Evolutionary conservation across 2,888 invertebrate genomes (phyloP).

Genomic region (Dorcus parallelipipedus): DNA sequence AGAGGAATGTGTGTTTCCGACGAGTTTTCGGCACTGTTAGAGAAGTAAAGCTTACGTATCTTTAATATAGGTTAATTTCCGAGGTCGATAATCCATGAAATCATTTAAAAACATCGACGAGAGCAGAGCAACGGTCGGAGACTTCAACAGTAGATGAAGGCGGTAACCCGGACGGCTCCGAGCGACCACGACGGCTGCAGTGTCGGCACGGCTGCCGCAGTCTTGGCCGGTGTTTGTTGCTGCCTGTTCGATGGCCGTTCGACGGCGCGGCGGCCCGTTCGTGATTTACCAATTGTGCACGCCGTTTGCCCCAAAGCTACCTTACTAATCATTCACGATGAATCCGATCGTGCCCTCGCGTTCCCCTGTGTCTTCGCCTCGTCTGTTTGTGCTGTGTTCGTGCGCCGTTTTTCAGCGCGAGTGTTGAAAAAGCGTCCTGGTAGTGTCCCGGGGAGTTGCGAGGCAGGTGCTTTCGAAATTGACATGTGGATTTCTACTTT

Average conservation of each 20-base stretch:
- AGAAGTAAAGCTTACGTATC: neutral
- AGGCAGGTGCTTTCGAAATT: conserved; percentile 8
- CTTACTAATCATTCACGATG: neutral
- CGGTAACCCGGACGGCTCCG: conserved; percentile 8
- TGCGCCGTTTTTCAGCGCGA: neutral
- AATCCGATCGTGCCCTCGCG: neutral
- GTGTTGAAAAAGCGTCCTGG: neutral
- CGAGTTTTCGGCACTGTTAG: too few relatives aligned
- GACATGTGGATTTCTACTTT: neutral
- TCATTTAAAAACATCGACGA: conserved; percentile 3
- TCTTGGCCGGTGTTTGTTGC: conserved; percentile 3
- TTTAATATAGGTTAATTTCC: conserved; percentile 5
- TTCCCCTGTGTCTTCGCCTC: neutral
- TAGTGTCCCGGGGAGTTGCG: neutral
- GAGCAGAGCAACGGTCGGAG: conserved; percentile 8
- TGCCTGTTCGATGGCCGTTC: conserved; percentile 4
- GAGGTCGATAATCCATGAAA: conserved; percentile 5
- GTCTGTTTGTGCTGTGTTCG: neutral
- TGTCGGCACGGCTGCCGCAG: conserved; percentile 3
- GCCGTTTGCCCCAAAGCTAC: conserved; percentile 1
- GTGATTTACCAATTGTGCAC: conserved; percentile 8
- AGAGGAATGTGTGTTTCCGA: too few relatives aligned
- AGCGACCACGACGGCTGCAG: conserved; percentile 2
- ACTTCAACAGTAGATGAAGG: conserved; percentile 8
- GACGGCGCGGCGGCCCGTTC: conserved; percentile 4